phyloP scores from a whole-genome alignment of 2,888 invertebrate genomes.

The Pterostichus madidus region DNA sequence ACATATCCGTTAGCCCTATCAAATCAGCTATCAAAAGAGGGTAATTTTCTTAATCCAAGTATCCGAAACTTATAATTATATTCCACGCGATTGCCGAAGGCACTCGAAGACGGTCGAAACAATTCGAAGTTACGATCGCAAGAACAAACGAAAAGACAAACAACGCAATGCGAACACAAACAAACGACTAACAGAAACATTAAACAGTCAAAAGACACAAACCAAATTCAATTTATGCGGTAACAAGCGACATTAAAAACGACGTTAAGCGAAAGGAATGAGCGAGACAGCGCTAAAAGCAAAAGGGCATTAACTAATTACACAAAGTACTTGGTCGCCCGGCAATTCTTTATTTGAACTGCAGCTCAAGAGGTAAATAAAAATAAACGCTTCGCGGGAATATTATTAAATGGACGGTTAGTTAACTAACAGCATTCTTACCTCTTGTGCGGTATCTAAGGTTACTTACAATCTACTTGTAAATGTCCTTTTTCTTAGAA shows the following conservation, averaged over 20 bases:
- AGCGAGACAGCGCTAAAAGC: slow-evolving; percentile 60
- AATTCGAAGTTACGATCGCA: slow-evolving; percentile 5
- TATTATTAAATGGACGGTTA: slow-evolving; percentile 43
- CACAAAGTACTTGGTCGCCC: slow-evolving; percentile 49
- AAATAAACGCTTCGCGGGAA: slow-evolving; percentile 44
- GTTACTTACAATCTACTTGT: slow-evolving; percentile 33
- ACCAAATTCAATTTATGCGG: slow-evolving; percentile 67
- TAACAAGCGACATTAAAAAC: slow-evolving; percentile 65
- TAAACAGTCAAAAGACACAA: slow-evolving; percentile 67
- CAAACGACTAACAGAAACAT: slow-evolving; percentile 65
- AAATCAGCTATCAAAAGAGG: slow-evolving; percentile 45
- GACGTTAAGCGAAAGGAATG: slow-evolving; percentile 57
- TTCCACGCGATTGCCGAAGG: background rate
- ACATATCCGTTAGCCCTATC: slow-evolving; percentile 18
- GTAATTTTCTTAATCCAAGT: slow-evolving; percentile 41
- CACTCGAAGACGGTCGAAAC: slow-evolving; percentile 28
- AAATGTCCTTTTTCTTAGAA: slow-evolving; percentile 2
- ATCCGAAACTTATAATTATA: slow-evolving; percentile 45
- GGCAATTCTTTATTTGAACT: slow-evolving; percentile 50
- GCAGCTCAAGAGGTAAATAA: slow-evolving; percentile 41
- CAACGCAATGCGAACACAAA: slow-evolving; percentile 64
- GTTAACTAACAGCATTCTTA: slow-evolving; percentile 27
- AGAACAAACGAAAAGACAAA: slow-evolving; percentile 64
- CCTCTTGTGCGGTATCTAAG: slow-evolving; percentile 1
- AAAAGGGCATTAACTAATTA: slow-evolving; percentile 67